A percentile compares a stretch with the other conserved stretches of the same genome.
phyloP scores from a whole-genome alignment of 1,140 invertebrate genomes.

The Trichonephila inaurata region DNA sequence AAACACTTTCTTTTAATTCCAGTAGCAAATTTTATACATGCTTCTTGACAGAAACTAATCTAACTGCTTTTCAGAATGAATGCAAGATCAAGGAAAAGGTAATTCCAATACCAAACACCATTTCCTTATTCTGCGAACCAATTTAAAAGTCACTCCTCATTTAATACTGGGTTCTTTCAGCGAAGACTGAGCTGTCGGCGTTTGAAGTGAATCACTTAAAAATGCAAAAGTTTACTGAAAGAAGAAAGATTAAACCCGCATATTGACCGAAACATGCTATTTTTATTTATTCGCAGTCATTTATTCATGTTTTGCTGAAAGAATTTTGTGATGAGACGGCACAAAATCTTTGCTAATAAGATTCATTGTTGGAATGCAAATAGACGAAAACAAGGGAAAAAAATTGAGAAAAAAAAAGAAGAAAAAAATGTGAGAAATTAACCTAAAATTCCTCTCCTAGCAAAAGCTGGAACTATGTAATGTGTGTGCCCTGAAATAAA shows the following conservation, averaged over 20 bases:
- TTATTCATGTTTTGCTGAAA: constrained; percentile 31
- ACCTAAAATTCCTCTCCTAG: constrained; percentile 29
- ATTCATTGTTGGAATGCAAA: constrained; percentile 41
- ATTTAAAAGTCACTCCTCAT: background rate
- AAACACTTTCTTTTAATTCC: no score
- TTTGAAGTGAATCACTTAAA: background rate
- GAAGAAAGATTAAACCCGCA: background rate
- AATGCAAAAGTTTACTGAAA: background rate
- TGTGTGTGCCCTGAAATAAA: background rate
- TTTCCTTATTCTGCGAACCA: constrained; percentile 5
- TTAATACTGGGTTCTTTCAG: background rate
- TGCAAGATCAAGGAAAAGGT: background rate
- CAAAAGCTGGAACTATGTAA: background rate
- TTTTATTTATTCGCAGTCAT: background rate
- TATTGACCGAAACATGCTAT: constrained; percentile 12
- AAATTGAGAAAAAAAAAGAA: background rate
- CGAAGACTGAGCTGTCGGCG: background rate
- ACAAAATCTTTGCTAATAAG: constrained; percentile 49
- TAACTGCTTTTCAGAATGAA: background rate
- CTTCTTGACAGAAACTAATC: background rate
- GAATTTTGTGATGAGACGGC: constrained; percentile 3
- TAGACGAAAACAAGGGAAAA: background rate
- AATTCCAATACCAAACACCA: background rate
- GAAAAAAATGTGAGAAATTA: constrained; percentile 31
- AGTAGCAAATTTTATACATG: no score